phyloP scores from a whole-genome alignment of 2,888 invertebrate genomes.

The Erebia ligea region DNA sequence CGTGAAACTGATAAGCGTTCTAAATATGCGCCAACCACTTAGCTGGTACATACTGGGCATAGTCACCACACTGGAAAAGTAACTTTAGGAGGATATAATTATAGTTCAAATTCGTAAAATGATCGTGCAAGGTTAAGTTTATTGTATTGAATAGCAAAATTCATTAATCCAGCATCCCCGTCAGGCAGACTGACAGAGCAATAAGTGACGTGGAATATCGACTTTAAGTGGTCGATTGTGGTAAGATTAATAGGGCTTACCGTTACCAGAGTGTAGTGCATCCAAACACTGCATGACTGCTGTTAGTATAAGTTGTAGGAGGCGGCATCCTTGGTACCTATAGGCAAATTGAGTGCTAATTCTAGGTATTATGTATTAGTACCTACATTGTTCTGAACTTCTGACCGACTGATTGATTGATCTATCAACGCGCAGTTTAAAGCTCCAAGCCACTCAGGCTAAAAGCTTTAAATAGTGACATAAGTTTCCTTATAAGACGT shows the following conservation, averaged over 20 bases:
- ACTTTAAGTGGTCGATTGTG: slow-evolving; percentile 49
- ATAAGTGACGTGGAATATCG: slow-evolving; percentile 48
- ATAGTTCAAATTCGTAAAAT: slow-evolving; percentile 15
- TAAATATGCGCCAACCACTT: slow-evolving; percentile 40
- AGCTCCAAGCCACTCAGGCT: too few relatives aligned
- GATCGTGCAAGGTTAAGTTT: slow-evolving; percentile 24
- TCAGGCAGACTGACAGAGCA: slow-evolving; percentile 52
- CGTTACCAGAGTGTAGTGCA: slow-evolving; percentile 37
- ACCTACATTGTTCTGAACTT: too few relatives aligned
- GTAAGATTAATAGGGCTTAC: slow-evolving; percentile 48
- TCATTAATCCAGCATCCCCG: slow-evolving; percentile 50
- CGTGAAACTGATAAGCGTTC: slow-evolving; percentile 42
- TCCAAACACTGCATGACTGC: background rate
- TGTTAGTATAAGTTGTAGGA: background rate
- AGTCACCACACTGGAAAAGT: background rate
- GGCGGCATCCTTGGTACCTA: too few relatives aligned
- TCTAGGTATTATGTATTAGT: too few relatives aligned
- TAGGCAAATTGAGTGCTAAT: too few relatives aligned
- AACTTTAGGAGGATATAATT: slow-evolving; percentile 13
- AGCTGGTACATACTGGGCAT: slow-evolving; percentile 21
- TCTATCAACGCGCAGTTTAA: too few relatives aligned
- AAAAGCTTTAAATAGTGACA: too few relatives aligned
- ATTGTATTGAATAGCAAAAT: slow-evolving; percentile 44
- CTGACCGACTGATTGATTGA: too few relatives aligned
- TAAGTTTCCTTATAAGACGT: too few relatives aligned